These are phyloP conservation scores for Euphydryas editha DNA, from an alignment of 2,888 invertebrate genomes.

Conservation along the genomic window DNA sequence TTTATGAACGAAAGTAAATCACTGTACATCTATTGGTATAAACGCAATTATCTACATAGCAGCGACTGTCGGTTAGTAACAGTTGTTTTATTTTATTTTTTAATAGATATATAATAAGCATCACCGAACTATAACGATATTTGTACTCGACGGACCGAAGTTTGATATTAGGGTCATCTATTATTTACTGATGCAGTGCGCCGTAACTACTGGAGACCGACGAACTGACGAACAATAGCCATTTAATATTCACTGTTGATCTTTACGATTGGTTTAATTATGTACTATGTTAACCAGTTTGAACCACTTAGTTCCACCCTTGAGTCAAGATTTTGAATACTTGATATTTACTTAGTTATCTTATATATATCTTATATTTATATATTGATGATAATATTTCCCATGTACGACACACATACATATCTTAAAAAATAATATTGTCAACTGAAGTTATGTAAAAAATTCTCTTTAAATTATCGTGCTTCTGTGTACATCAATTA, in stretches of 20 bases:
- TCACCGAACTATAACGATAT: constrained; percentile 23
- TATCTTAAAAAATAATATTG: no score
- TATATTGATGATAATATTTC: no score
- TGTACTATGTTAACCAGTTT: constrained; percentile 8
- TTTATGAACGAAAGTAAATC: no score
- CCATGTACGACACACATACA: no score
- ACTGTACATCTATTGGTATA: no score
- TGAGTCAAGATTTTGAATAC: neutral
- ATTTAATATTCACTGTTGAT: constrained; percentile 34
- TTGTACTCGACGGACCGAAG: constrained; percentile 14
- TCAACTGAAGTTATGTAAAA: no score
- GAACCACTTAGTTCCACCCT: neutral
- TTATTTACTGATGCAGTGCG: constrained; percentile 18
- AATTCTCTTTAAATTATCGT: no score
- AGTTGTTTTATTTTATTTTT: no score
- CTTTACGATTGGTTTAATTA: constrained; percentile 29
- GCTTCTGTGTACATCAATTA: no score
- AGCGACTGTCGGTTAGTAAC: no score
- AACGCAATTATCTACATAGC: no score
- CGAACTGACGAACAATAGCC: constrained; percentile 16
- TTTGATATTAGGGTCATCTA: constrained; percentile 27
- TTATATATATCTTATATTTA: no score
- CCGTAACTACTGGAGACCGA: constrained; percentile 21
- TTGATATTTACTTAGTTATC: neutral
- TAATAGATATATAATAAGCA: neutral